Evolutionary conservation across 23 tunicate species (phyloP), one percentile per base, ranked within the genome.

Genomic region (Corella eumyota): DNA sequence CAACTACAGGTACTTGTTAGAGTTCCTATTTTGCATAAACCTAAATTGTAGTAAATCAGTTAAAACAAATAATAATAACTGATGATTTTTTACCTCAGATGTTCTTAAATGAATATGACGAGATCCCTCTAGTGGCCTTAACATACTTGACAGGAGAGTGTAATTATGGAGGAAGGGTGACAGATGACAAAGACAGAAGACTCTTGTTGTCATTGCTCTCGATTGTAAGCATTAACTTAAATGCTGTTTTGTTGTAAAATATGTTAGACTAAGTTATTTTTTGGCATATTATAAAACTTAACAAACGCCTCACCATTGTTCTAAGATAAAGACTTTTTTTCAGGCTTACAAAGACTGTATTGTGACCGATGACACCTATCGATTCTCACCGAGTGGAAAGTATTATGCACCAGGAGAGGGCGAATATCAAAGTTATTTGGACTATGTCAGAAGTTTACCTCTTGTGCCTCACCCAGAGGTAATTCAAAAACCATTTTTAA

Each of bases 31-130:
- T 40, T 9, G 48, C 48, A 9, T 40, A 40, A n/a, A n/a, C n/a
- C n/a, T n/a, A n/a, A n/a, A n/a, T n/a, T n/a, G n/a, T n/a, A n/a
- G n/a, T n/a, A n/a, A n/a, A n/a, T n/a, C n/a, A n/a, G n/a, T n/a
- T n/a, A n/a, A n/a, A n/a, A n/a, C n/a, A n/a, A n/a, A n/a, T n/a
- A 15, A 40, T 9, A 40, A 9, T 9, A 15, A 29, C 20, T 59
- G 20, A 19, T 20, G 64, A n/a, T 32, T 23, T 36, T 5, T 11
- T 26, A 2, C 62, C 61, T 6, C 57, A 81, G 91, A 90, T 90
- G 98, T 90, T 90, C 65, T 49, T 90, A 28, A 81, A 90, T 58
- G 98, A 90, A 31, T 90, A 90, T 44, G 98, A 90, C 4, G 98
- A 90, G 52, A 61, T 81, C 0, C 98, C 98, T 22, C 68, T 81